Conservation (phyloP, 2,888 invertebrate genomes). For the Celastrina argiolus region DNA sequence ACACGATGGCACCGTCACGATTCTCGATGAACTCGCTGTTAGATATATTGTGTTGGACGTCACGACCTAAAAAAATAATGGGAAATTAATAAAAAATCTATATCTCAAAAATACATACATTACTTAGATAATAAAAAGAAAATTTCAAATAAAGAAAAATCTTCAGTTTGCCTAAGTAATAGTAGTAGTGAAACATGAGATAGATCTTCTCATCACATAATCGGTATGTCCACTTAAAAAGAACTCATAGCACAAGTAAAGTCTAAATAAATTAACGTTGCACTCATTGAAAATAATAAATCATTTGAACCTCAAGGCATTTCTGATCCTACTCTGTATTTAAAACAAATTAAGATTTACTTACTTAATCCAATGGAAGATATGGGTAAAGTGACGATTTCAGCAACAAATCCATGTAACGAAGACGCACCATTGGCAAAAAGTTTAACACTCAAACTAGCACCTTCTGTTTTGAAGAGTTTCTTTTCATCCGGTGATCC, state of each 20-base stretch:
- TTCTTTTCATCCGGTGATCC: constrained; percentile 84
- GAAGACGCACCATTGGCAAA: constrained; percentile 97
- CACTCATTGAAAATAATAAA: too few relatives aligned
- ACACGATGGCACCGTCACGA: constrained; percentile 91
- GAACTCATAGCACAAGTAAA: too few relatives aligned
- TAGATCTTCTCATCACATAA: too few relatives aligned
- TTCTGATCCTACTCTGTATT: too few relatives aligned
- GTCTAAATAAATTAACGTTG: too few relatives aligned
- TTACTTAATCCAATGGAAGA: constrained; percentile 93
- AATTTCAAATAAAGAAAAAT: too few relatives aligned
- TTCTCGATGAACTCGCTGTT: constrained; percentile 88
- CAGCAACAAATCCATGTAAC: constrained; percentile 97
- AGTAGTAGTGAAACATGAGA: too few relatives aligned
- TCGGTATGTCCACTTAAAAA: too few relatives aligned
- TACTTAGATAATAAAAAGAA: too few relatives aligned
- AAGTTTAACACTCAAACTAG: constrained; percentile 91
- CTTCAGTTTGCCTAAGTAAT: too few relatives aligned
- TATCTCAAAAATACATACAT: too few relatives aligned
- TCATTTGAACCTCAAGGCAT: too few relatives aligned
- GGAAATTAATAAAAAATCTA: not conserved
- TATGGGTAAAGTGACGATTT: constrained; percentile 95
- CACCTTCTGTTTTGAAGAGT: constrained; percentile 85
- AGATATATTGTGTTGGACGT: constrained; percentile 93
- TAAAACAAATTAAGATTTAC: constrained; percentile 52
- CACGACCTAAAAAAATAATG: constrained; percentile 81